Percentiles rank a stretch among this genome's conserved stretches.
Evolutionary conservation across 2,113 vertebrate species (phyloP).

Genomic region (Myotis davidii): DNA sequence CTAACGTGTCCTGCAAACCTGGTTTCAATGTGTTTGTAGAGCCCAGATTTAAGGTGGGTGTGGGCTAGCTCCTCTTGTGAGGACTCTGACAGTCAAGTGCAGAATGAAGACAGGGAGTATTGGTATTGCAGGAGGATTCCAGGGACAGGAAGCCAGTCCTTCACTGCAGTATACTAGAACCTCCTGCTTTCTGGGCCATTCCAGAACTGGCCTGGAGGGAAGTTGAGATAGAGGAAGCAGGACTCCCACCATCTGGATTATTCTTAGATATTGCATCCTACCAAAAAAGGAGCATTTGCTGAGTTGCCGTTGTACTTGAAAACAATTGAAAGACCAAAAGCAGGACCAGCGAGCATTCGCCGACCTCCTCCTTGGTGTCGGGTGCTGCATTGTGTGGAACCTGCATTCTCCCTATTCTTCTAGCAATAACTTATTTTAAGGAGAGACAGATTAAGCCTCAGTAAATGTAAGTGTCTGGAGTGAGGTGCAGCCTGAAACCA

Average conservation of each 20-base stretch:
- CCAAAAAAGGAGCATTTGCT: too few species aligned
- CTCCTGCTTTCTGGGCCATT: background rate
- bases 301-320: background rate
- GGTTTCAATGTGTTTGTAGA: fast-evolving
- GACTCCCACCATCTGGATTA: too few species aligned
- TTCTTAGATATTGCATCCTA: background rate
- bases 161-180: fast-evolving
- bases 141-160: background rate
- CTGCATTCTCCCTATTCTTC: background rate
- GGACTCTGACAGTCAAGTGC: background rate
- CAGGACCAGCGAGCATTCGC: fast-evolving
- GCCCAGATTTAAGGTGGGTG: background rate
- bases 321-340: fast-evolving
- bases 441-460: background rate
- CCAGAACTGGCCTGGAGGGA: background rate
- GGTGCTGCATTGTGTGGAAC: background rate
- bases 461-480: background rate
- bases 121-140: fast-evolving
- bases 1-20: background rate
- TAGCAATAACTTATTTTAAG: fast-evolving
- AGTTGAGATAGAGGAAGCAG: background rate
- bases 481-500: background rate
- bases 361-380: fast-evolving
- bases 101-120: background rate
- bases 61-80: fast-evolving